phyloP scores from a whole-genome alignment of 2,113 vertebrate species.

The Origma solitaria region DNA sequence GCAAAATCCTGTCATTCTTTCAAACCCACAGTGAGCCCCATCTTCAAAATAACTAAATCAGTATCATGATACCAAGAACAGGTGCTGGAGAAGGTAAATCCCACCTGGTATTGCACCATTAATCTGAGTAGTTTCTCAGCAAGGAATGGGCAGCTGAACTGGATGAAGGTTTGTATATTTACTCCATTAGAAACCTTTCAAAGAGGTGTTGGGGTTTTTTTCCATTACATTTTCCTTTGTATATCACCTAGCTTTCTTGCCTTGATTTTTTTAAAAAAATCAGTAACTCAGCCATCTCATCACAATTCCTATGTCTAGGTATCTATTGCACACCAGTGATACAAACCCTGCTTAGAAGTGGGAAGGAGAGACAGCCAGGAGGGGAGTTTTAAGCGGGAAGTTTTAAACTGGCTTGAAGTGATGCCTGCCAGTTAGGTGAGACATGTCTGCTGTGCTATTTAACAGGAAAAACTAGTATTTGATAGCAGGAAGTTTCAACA shows the following conservation, averaged over 20 bases:
- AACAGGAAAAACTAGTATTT: conserved; percentile 27
- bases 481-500: neutral
- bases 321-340: neutral
- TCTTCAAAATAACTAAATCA: neutral
- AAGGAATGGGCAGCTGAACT: neutral
- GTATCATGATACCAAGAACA: neutral
- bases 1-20: neutral
- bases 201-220: neutral
- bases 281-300: neutral
- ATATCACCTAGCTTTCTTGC: neutral
- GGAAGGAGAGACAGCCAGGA: neutral
- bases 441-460: neutral
- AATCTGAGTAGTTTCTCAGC: neutral
- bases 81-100: neutral
- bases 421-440: neutral
- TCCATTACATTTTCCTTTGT: neutral
- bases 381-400: neutral
- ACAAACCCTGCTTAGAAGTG: neutral
- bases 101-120: neutral
- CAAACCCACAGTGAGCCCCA: neutral
- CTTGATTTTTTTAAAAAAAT: neutral
- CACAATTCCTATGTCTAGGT: neutral
- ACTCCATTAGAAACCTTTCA: neutral
- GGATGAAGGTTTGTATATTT: neutral
- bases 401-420: neutral